Conservation (phyloP, 2,888 invertebrate species). For the Xanthia togata region DNA sequence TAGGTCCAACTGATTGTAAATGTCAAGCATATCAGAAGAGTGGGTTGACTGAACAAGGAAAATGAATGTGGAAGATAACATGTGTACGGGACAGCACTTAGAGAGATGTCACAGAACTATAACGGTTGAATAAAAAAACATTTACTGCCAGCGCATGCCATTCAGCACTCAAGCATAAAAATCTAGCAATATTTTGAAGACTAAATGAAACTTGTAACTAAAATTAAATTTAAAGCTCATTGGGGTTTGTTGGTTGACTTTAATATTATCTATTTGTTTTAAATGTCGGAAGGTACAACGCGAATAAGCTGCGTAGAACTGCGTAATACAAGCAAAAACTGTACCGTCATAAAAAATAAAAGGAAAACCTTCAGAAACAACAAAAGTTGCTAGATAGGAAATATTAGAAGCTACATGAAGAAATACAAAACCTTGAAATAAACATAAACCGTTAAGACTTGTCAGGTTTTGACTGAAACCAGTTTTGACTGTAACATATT, state of each 20-base stretch:
- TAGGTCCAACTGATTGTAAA: slow-evolving; percentile 25
- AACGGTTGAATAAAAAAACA: not conserved
- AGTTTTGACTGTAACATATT: too few species aligned
- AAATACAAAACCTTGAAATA: too few species aligned
- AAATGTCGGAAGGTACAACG: not conserved
- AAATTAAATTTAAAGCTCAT: not conserved
- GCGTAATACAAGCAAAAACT: too few species aligned
- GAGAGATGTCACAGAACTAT: slow-evolving; percentile 1
- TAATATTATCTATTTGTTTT: not conserved
- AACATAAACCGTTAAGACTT: not conserved
- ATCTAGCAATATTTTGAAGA: not conserved
- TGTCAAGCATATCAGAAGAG: slow-evolving; percentile 34
- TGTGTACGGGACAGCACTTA: not conserved
- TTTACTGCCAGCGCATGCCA: not conserved
- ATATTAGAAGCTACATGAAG: not conserved
- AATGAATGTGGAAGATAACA: slow-evolving; percentile 12
- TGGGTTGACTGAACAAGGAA: slow-evolving; percentile 31
- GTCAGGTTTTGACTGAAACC: too few species aligned
- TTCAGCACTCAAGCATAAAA: not conserved
- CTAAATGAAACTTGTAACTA: not conserved
- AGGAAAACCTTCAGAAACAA: not conserved
- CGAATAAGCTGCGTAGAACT: not conserved
- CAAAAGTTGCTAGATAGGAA: not conserved
- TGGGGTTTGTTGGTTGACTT: not conserved
- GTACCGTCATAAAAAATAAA: not conserved